Evolutionary conservation across 2,113 vertebrate genomes (phyloP), one percentile per base, ranked within the genome.

Genomic region (Gallinago undulata): DNA sequence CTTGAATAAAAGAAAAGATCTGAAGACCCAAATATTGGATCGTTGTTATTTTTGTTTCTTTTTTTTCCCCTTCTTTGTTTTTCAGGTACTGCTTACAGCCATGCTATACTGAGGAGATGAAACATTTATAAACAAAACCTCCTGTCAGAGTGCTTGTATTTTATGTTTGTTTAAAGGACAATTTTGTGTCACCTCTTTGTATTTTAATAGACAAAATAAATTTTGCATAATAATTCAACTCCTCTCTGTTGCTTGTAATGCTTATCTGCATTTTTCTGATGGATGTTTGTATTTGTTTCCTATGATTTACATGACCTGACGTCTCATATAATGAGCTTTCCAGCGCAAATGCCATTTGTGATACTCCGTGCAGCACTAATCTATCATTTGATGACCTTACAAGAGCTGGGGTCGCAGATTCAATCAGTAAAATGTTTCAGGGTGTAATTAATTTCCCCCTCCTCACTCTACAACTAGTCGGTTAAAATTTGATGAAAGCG

Each of bases 251-350:
- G 93, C 96, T 95, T 97, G 91, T 97, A 97, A 98, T 97, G 96
- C 97, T 84, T 92, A 88, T 94, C 94, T 97, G 86, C 43, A 95
- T 97, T 93, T 96, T 94, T 95, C 91, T 94, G 91, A 95, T 94
- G 91, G 95, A 96, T 95, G 95, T 89, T 95, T 97, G 90, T 96
- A 95, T 98, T 98, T 96, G 97, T 97, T 97, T 95, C 95, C 85
- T 96, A 93, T 98, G 97, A 98, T 98, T 98, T 98, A 98, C 97
- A 94, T 98, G 89, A 37, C 95, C 97, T 97, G 97, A 97, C 95
- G 97, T 96, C 97, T 97, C 96, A 78, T 94, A 90, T 98, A 98
- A 98, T 98, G 97, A 98, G 97, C 97, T 98, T 95, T 76, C 93
- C 83, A 67, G 93, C 5, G 30, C 95, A 94, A 97, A 94, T 93